Conservation (phyloP, 2,888 invertebrate species). For the Agrilus mali region DNA sequence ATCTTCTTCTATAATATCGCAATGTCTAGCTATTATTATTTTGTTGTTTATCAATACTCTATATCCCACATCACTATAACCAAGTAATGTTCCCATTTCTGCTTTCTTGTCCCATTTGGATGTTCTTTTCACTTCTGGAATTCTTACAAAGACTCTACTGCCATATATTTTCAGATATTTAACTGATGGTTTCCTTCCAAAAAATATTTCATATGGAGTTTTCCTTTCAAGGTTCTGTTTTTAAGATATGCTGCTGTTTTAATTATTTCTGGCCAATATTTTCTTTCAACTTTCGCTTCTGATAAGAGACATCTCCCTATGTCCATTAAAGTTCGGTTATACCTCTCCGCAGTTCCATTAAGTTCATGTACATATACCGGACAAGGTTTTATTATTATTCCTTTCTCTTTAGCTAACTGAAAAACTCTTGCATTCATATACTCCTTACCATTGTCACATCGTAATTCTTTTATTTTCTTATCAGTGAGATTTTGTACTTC, state of each 20-base stretch:
- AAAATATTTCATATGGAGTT: constrained; percentile 8
- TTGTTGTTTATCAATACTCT: constrained; percentile 6
- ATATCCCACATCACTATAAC: constrained; percentile 7
- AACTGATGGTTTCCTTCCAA: constrained; percentile 4
- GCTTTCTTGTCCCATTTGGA: constrained; percentile 6
- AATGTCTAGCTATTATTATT: constrained; percentile 8
- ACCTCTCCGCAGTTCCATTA: constrained; percentile 16
- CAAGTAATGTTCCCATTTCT: constrained; percentile 6
- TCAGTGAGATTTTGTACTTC: constrained; percentile 9
- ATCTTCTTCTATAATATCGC: constrained; percentile 7
- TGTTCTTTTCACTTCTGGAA: constrained; percentile 7
- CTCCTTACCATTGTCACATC: constrained; percentile 11
- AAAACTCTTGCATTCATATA: constrained; percentile 13
- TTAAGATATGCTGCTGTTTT: constrained; percentile 8
- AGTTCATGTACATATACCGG: constrained; percentile 16
- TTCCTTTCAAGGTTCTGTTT: constrained; percentile 6
- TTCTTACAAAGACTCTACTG: constrained; percentile 9
- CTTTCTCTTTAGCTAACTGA: constrained; percentile 13
- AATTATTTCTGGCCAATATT: constrained; percentile 8
- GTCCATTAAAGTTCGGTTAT: constrained; percentile 14
- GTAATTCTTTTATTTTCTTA: constrained; percentile 12
- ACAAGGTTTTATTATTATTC: constrained; percentile 13
- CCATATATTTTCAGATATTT: constrained; percentile 7
- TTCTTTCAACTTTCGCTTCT: constrained; percentile 12
- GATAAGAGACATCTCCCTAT: constrained; percentile 12